Evolutionary conservation across 1,140 invertebrate genomes (phyloP).

Genomic region (Ladona fulva): DNA sequence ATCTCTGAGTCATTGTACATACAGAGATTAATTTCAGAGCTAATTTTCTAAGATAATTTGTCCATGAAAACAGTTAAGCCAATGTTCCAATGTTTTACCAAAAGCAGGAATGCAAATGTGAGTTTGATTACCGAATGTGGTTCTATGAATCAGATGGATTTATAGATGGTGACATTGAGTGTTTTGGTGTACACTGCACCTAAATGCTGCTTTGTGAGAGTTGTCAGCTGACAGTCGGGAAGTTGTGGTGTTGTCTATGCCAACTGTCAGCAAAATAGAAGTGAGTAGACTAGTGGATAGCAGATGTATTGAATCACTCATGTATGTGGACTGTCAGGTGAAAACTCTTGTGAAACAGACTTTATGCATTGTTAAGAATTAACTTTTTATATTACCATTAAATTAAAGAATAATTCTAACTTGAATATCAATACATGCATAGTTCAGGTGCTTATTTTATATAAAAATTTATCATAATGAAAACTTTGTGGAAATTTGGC

Average conservation of each 20-base stretch:
- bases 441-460: constrained; percentile 7
- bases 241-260: too few relatives aligned
- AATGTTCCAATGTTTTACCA: not conserved
- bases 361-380: too few relatives aligned
- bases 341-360: too few relatives aligned
- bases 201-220: not conserved
- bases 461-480: not conserved
- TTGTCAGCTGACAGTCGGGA: too few relatives aligned
- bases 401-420: not conserved
- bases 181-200: not conserved
- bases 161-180: not conserved
- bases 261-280: too few relatives aligned
- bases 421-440: not conserved
- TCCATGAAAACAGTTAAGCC: not conserved
- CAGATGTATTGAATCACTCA: too few relatives aligned
- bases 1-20: not conserved
- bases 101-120: not conserved
- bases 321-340: too few relatives aligned
- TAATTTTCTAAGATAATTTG: constrained; percentile 5
- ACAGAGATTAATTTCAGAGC: not conserved
- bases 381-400: not conserved
- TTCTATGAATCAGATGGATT: not conserved
- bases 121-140: not conserved
- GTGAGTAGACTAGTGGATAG: too few relatives aligned
- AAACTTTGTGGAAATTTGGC: not conserved